Conservation (phyloP, 2,888 invertebrate genomes). For the Hoplodrina blanda region DNA sequence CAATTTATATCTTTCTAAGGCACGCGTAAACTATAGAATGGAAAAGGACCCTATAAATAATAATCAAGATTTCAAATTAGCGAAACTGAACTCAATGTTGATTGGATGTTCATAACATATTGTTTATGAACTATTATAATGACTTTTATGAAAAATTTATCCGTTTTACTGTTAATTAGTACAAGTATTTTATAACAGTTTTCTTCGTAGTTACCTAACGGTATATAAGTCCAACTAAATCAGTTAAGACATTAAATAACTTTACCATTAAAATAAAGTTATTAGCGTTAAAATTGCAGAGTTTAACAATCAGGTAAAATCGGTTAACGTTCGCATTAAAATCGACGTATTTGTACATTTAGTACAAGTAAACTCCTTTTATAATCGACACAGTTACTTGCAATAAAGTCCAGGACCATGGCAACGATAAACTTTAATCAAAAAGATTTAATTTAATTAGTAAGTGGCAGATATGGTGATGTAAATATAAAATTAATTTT, state of each 20-base stretch:
- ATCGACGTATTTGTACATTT: conserved; percentile 34
- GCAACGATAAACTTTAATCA: conserved; percentile 18
- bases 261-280: conserved; percentile 66
- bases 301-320: conserved; percentile 68
- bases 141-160: conserved; percentile 37
- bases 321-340: conserved; percentile 65
- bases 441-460: conserved; percentile 33
- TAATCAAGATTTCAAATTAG: conserved; percentile 54
- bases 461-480: conserved; percentile 12
- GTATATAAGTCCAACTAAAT: conserved; percentile 59
- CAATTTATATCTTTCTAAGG: conserved; percentile 64
- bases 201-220: conserved; percentile 55
- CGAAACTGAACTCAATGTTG: conserved; percentile 51
- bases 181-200: conserved; percentile 35
- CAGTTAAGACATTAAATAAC: conserved; percentile 61
- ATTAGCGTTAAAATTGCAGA: conserved; percentile 61
- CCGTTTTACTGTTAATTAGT: conserved; percentile 36
- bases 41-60: conserved; percentile 56
- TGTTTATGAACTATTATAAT: conserved; percentile 57
- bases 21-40: conserved; percentile 50
- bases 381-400: conserved; percentile 6
- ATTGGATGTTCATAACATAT: conserved; percentile 54
- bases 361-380: conserved; percentile 21
- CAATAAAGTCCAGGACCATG: conserved; percentile 2
- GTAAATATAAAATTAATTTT: conserved; percentile 26